Evolutionary conservation across 1,140 invertebrate genomes (phyloP).

Genomic region (Lepidostoma basale): DNA sequence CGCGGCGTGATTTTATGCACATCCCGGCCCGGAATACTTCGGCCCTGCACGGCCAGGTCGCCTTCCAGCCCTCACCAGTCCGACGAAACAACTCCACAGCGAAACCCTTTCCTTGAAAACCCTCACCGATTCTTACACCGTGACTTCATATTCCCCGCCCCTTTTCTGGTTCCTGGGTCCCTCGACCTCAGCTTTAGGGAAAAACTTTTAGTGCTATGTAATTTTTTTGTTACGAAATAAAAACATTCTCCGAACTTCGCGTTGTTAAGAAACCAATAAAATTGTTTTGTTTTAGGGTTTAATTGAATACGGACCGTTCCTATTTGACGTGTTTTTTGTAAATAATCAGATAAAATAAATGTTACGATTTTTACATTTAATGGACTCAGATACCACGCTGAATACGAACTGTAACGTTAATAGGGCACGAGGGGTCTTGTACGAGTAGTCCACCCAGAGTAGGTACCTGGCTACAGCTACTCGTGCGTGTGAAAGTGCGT

Average conservation of each 20-base stretch:
- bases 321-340: background rate
- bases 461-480: too few species aligned
- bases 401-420: too few species aligned
- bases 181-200: conserved; percentile 1
- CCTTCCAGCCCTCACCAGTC: background rate
- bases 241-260: background rate
- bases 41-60: background rate
- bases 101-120: background rate
- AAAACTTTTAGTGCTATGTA: conserved; percentile 13
- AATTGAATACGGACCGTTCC: background rate
- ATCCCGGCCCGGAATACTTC: conserved; percentile 3
- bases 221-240: conserved; percentile 15
- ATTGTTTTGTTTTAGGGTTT: conserved; percentile 16
- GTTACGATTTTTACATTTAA: too few species aligned
- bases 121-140: too few species aligned
- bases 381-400: too few species aligned
- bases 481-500: too few species aligned
- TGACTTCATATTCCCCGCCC: too few species aligned
- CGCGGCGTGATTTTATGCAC: conserved; percentile 36
- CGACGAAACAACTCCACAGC: background rate
- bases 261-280: conserved; percentile 6
- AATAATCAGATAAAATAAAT: background rate
- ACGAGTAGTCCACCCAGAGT: too few species aligned
- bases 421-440: too few species aligned
- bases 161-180: too few species aligned